Evolutionary conservation across 2,888 invertebrate genomes (phyloP).

Genomic region (Ferrisia virgata): DNA sequence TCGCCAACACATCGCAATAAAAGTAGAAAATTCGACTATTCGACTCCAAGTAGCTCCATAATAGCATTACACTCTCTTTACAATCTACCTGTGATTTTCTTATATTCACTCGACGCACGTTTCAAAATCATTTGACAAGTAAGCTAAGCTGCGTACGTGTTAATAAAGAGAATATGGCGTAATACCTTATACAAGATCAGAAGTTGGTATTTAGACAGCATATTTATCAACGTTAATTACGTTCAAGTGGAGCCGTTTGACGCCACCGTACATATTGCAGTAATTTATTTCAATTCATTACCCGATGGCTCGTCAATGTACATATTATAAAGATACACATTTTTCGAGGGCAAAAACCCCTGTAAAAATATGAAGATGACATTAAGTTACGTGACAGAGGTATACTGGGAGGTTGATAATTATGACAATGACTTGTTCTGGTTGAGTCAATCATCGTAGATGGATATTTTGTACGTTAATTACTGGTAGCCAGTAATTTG

Average conservation of each 20-base stretch:
- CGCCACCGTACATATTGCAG: not conserved
- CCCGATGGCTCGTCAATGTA: no score
- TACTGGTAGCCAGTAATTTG: no score
- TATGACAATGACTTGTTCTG: no score
- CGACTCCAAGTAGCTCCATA: not conserved
- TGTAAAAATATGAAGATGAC: no score
- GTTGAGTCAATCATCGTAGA: no score
- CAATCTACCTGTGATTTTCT: not conserved
- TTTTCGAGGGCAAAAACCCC: no score
- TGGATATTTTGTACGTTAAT: no score
- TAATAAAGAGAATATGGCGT: not conserved
- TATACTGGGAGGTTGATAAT: no score
- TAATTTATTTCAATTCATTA: not conserved
- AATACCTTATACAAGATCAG: not conserved
- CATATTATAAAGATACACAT: no score
- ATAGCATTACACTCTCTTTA: not conserved
- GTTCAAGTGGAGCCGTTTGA: not conserved
- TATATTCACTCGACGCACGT: not conserved
- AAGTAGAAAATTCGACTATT: not conserved
- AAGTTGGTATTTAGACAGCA: slow-evolving; percentile 20
- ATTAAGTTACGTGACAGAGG: no score
- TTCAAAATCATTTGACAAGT: slow-evolving; percentile 17
- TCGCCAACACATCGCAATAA: not conserved
- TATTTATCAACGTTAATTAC: slow-evolving; percentile 26
- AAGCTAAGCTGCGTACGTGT: not conserved